A percentile compares a stretch with the other conserved stretches of the same genome.
Conservation (phyloP, 2,888 invertebrate species). For the Mayetiola destructor region DNA sequence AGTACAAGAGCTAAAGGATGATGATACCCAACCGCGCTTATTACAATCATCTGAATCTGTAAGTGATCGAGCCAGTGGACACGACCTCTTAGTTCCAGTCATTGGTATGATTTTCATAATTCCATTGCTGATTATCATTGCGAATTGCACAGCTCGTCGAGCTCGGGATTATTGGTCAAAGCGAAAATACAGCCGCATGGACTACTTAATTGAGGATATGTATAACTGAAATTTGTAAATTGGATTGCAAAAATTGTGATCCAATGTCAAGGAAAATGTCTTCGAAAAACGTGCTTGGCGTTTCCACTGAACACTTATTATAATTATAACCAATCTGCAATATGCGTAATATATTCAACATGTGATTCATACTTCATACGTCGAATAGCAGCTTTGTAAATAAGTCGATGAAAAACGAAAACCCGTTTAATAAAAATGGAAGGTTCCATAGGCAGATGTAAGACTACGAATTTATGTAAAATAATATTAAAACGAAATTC, state of each 20-base stretch:
- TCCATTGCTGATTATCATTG: constrained; percentile 48
- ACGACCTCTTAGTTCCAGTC: constrained; percentile 58
- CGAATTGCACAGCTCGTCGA: constrained; percentile 50
- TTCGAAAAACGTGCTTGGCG: too few species aligned
- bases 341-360: too few species aligned
- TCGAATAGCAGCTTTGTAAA: too few species aligned
- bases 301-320: too few species aligned
- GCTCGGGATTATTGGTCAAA: constrained; percentile 76
- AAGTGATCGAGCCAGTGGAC: constrained; percentile 26
- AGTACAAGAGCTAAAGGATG: not conserved
- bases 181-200: constrained; percentile 74
- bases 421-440: too few species aligned
- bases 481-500: too few species aligned
- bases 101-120: constrained; percentile 58
- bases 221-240: constrained; percentile 38
- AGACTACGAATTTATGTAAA: too few species aligned
- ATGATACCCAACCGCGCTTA: not conserved
- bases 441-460: too few species aligned
- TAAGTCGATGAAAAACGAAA: too few species aligned
- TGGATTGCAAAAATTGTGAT: not conserved
- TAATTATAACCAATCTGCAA: too few species aligned
- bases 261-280: too few species aligned
- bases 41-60: constrained; percentile 1
- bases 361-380: too few species aligned
- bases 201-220: constrained; percentile 78